Percentiles rank a stretch among this genome's conserved stretches.
Evolutionary conservation across 2,888 invertebrate species (phyloP).

Genomic region (Amphiduros pacificus): DNA sequence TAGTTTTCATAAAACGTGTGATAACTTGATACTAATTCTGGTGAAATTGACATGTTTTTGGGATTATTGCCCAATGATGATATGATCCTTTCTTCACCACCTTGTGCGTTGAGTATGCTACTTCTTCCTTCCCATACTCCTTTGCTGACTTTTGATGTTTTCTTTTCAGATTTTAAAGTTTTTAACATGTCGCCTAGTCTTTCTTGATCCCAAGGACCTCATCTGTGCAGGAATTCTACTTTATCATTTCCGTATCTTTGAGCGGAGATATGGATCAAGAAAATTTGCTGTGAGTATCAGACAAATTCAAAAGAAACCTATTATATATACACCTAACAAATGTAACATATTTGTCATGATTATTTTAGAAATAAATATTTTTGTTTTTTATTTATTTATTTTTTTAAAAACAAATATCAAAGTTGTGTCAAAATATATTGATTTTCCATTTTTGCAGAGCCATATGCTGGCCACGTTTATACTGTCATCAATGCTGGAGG

Average conservation of each 20-base stretch:
- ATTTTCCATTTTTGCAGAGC: slow-evolving; percentile 44
- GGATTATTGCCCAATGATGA: too few relatives aligned
- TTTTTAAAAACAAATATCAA: not conserved
- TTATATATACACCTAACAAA: not conserved
- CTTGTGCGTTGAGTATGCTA: too few relatives aligned
- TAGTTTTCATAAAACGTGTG: too few relatives aligned
- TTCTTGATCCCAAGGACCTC: slow-evolving; percentile 63
- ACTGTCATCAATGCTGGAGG: slow-evolving; percentile 60
- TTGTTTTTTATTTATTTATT: too few relatives aligned
- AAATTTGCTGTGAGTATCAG: slow-evolving; percentile 60
- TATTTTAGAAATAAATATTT: not conserved
- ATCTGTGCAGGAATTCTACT: slow-evolving; percentile 63
- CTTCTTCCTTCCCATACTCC: too few relatives aligned
- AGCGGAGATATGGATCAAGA: slow-evolving; percentile 63
- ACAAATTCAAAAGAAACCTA: not conserved
- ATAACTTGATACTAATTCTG: too few relatives aligned
- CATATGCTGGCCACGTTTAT: slow-evolving; percentile 60
- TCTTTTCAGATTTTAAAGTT: slow-evolving; percentile 59
- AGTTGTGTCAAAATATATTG: not conserved
- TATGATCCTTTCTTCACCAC: too few relatives aligned
- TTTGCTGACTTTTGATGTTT: too few relatives aligned
- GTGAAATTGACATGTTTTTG: too few relatives aligned
- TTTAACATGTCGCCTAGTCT: slow-evolving; percentile 60
- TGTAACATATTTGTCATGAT: not conserved
- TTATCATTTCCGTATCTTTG: slow-evolving; percentile 65